Evolutionary conservation across 2,888 invertebrate species (phyloP), one percentile per base, ranked within the genome.

Genomic region (Ceraclea dissimilis): DNA sequence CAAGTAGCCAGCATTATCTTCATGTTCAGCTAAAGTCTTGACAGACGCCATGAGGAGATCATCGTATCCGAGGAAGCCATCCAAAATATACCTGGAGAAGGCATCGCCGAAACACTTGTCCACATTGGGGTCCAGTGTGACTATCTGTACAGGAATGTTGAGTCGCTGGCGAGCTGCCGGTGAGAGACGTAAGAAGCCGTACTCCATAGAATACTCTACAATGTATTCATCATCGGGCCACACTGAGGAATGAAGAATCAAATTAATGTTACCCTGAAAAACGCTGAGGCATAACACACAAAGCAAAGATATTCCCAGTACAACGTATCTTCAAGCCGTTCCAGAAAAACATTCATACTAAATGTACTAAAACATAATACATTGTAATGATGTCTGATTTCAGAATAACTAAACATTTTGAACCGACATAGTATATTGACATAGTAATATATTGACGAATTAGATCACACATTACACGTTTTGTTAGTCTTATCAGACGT

Each of bases 1-100:
- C 61, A 93, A 77, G 73, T 89, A 93, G 16, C 97, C 98, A 74
- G 96, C 96, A 72, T 96, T 95, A 65, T 96, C 92, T 69, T 98
- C 96, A 64, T 93, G 87, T 70, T 97, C 96, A 1, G 97, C 97
- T 62, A 99, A 75, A 1, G 89, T 86, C 73, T 97, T 95, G 56
- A 99, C 91, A 51, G 95, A 94, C 0, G 96, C 90, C 93, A 98
- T 95, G 1, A 99, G 78, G 58, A 99, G 76, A 70, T 99, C 98
- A 69, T 99, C 97, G 67, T 98, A 99, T 22, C 99, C 99, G 46
- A 99, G 79, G 69, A 98, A 90, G 68, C 93, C 88, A 62, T 93
- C 90, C 39, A 99, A 81, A 60, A 99, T 82, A 66, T 94, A 86
- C 49, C 93, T 83, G 55, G 91, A 93, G 68, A 97, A 87, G 0